Base-by-base conservation (phyloP, 1,140 invertebrate genomes). In the Cotesia chilonis region DNA sequence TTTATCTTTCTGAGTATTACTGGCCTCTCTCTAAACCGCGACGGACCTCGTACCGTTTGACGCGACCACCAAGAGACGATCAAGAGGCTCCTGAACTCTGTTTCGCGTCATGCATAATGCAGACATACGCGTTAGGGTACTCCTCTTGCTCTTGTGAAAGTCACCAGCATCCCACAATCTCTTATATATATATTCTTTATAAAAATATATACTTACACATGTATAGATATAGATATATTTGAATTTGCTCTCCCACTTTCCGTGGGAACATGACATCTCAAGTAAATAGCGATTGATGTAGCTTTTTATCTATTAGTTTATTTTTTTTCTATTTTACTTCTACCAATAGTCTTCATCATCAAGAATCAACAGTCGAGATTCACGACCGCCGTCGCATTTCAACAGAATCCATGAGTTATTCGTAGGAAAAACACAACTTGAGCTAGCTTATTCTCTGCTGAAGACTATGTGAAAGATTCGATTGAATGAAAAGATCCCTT, bases 71-170 rank as follows among this genome's bases (percentile, higher is more conserved):
- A 68, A 54, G 41, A 47, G 66, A 54, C 41, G 63, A 68, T 41
- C 38, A 68, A 68, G 66, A 68, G 66, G 66, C 66, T 68, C 66
- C 66, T 68, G 66, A 68, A 68, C 66, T 63, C 60, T 63, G 60
- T 14, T 47, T 68, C 66, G 66, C 51, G 66, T 68, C 66, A 68
- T 68, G 66, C 66, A 68, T 68, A 68, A 68, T 68, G 66, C 66
- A 68, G 66, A 68, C 66, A 55, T 54, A 52, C 64, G 28, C n/a
- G 38, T 54, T 52, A 41, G 28, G 47, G 7, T 47, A 47, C 41
- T 66, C n/a, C 66, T 54, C 52, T 68, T 54, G 66, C 66, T 52
- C 52, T 68, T 54, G 66, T 68, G 66, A 68, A 68, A 68, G 66
- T 68, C 66, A 68, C 14, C 66, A 66, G 38, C 64, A 51, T 52